Evolutionary conservation across 2,888 invertebrate genomes (phyloP).

Genomic region (Diarsia brunnea): DNA sequence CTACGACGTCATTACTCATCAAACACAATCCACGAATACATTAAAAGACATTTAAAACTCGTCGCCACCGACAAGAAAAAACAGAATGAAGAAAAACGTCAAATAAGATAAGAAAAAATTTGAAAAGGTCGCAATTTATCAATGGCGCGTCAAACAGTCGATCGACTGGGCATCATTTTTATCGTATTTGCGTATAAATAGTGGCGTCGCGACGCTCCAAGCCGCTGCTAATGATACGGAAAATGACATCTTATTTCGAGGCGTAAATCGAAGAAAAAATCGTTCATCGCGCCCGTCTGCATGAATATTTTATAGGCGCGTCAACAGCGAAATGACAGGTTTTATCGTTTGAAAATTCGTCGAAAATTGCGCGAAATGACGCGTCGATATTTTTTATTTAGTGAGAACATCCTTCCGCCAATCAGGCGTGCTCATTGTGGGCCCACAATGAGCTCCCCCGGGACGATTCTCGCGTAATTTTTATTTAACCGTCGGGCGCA

Average conservation of each 20-base stretch:
- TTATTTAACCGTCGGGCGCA: slow-evolving; percentile 87
- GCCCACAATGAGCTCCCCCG: slow-evolving; percentile 87
- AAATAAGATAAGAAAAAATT: slow-evolving; percentile 80
- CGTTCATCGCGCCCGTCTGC: slow-evolving; percentile 89
- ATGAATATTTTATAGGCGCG: slow-evolving; percentile 91
- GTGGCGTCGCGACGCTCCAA: slow-evolving; percentile 87
- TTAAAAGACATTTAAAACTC: slow-evolving; percentile 75
- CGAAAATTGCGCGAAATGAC: slow-evolving; percentile 90
- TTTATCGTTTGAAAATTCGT: slow-evolving; percentile 91
- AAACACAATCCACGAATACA: slow-evolving; percentile 69
- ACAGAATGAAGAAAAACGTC: slow-evolving; percentile 75
- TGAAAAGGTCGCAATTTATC: slow-evolving; percentile 89
- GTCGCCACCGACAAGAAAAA: slow-evolving; percentile 71
- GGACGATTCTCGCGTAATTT: slow-evolving; percentile 86
- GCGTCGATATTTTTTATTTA: slow-evolving; percentile 91
- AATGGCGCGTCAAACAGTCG: slow-evolving; percentile 90
- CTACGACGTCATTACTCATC: slow-evolving; percentile 71
- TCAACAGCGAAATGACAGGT: slow-evolving; percentile 91
- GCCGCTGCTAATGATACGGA: slow-evolving; percentile 91
- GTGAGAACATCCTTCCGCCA: slow-evolving; percentile 91
- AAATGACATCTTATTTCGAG: slow-evolving; percentile 91
- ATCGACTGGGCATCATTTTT: slow-evolving; percentile 89
- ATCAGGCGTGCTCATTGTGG: slow-evolving; percentile 89
- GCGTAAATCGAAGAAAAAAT: slow-evolving; percentile 91
- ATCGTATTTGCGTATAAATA: slow-evolving; percentile 91